Evolutionary conservation across 2,797 vertebrate genomes (phyloP).

Genomic region (Thunnus albacares): DNA sequence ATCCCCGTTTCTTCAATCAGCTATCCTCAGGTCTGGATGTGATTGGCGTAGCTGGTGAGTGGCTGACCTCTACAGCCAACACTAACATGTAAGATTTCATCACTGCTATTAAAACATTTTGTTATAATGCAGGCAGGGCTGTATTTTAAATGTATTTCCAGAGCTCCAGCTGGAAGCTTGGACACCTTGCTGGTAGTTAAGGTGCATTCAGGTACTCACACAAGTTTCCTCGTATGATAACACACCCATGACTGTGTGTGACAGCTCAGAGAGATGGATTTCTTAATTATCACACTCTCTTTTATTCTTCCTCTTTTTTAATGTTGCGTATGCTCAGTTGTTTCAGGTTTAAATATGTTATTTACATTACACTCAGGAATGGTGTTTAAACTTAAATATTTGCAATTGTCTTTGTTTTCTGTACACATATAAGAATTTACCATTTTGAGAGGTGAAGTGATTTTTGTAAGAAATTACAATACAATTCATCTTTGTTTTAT

Average conservation of each 20-base stretch:
- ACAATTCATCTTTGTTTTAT: no score
- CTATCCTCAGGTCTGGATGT: conserved; percentile 84
- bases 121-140: not conserved
- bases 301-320: no score
- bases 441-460: no score
- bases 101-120: not conserved
- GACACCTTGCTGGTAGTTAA: no score
- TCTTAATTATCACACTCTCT: no score
- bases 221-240: no score
- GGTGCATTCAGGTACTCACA: no score
- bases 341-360: not conserved
- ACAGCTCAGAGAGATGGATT: no score
- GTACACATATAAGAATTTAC: no score
- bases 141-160: not conserved
- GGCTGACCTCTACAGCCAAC: conserved; percentile 84
- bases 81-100: conserved; percentile 77
- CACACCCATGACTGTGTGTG: no score
- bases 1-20: conserved; percentile 83
- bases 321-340: not conserved
- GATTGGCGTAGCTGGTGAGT: conserved; percentile 80
- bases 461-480: no score
- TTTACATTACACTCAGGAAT: not conserved
- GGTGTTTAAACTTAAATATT: not conserved
- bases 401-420: not conserved
- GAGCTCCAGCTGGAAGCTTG: no score